Base-by-base conservation (phyloP, 1,140 invertebrate genomes). In the Procambarus clarkii region DNA sequence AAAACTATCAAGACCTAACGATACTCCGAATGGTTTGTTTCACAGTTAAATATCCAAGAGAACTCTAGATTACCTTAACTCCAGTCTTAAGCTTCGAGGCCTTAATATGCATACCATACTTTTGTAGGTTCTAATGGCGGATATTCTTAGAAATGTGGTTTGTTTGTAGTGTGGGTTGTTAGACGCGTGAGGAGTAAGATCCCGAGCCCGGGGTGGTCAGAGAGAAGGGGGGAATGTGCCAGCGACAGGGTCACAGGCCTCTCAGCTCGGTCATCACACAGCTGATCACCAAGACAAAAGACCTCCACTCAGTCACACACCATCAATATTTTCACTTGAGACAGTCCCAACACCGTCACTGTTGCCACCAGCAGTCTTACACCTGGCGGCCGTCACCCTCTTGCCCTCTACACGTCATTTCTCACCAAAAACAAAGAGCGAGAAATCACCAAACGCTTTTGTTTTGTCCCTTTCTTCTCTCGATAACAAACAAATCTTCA, bases 401-500 rank as follows among this genome's bases (percentile, higher is more conserved):
- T 34, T 13, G 15, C 3, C 54, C 71, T 45, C 48, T 48, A 7
- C 34, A 18, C 34, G 0, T 69, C 46, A 69, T 45, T 34, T n/a
- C 44, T 15, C 71, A 34, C 60, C 44, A 80, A 69, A 78, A 60
- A 45, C 21, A 86, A 91, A 77, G 54, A 50, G 45, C 50, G 69
- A 91, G 79, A 77, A 82, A 80, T 86, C 71, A 83, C 77, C 84
- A 79, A 87, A 58, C 84, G 79, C 84, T 91, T 81, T 91, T 87
- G 77, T 91, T 85, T 87, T 86, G 71, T 86, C 78, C 79, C 64
- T 86, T 91, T 83, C 71, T 91, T 87, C 74, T 85, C 88, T 91
- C 88, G 88, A 91, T 91, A 91, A 89, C 87, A 89, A 91, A 91
- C 90, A 91, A 91, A 85, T 86, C 77, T 91, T 64, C 71, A 15